A percentile compares a stretch with the other conserved stretches of the same genome.
Evolutionary conservation across 2,797 vertebrate species (phyloP).

Genomic region (Vultur gryphus): DNA sequence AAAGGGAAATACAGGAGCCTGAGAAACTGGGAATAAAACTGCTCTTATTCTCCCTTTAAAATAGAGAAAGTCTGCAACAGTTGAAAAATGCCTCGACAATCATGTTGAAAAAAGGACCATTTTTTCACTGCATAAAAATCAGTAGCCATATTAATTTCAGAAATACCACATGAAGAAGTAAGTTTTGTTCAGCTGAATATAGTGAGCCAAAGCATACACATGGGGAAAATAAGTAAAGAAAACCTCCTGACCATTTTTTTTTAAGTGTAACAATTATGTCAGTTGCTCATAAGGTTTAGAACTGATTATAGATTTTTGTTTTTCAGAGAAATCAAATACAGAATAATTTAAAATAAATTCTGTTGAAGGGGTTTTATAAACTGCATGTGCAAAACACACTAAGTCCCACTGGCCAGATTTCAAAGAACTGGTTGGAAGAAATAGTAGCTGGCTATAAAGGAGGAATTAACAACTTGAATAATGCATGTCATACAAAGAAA

Average conservation of each 20-base stretch:
- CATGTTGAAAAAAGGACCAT: neutral
- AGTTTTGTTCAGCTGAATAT: neutral
- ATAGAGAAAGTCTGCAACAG: neutral
- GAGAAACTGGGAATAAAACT: neutral
- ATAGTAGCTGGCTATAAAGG: neutral
- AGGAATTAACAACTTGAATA: neutral
- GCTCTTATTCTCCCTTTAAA: neutral
- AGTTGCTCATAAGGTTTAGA: neutral
- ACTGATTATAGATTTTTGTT: neutral
- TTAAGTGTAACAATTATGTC: neutral
- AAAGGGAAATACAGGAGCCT: neutral
- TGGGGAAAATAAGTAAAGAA: neutral
- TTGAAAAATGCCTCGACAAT: neutral
- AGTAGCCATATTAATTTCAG: neutral
- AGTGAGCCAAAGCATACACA: neutral
- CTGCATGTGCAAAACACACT: neutral
- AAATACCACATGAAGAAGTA: neutral
- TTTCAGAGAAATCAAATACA: neutral
- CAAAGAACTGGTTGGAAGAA: neutral
- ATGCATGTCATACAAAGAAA: neutral
- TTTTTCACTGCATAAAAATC: neutral
- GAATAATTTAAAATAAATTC: neutral
- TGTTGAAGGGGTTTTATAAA: neutral
- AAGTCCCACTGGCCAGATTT: neutral
- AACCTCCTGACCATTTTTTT: neutral